Percentiles rank a stretch among this genome's conserved stretches.
phyloP scores from a whole-genome alignment of 2,797 vertebrate species.

The Lagorchestes hirsutus region DNA sequence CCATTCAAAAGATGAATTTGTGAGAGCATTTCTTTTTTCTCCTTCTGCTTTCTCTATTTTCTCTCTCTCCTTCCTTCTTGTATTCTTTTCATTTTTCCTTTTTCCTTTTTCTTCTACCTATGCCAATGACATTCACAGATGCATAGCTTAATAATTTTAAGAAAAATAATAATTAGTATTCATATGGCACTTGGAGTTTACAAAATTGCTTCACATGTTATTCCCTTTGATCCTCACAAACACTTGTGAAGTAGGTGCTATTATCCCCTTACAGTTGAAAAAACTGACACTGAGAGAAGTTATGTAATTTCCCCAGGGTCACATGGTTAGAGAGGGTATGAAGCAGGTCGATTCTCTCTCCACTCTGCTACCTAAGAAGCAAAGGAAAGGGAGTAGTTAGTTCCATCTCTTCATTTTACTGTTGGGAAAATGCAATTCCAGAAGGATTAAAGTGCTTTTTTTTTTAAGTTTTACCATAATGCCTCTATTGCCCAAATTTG shows the following conservation, averaged over 20 bases:
- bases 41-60: not conserved
- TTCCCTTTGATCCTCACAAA: not conserved
- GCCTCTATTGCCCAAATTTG: not conserved
- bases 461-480: not conserved
- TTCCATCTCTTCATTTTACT: not conserved
- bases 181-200: not conserved
- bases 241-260: not conserved
- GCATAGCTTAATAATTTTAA: not conserved
- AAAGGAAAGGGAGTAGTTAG: not conserved
- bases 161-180: not conserved
- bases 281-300: not conserved
- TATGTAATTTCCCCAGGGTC: not conserved
- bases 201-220: not conserved
- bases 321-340: not conserved
- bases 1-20: not conserved
- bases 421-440: not conserved
- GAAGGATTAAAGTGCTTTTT: not conserved
- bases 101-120: not conserved
- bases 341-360: not conserved
- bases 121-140: not conserved
- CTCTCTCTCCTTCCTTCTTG: not conserved
- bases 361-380: not conserved
- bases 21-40: not conserved
- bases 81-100: slow-evolving; percentile 32
- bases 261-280: not conserved